A percentile compares a stretch with the other conserved stretches of the same genome.
Evolutionary conservation across 2,113 vertebrate species (phyloP).

Genomic region (Podarcis cretensis): DNA sequence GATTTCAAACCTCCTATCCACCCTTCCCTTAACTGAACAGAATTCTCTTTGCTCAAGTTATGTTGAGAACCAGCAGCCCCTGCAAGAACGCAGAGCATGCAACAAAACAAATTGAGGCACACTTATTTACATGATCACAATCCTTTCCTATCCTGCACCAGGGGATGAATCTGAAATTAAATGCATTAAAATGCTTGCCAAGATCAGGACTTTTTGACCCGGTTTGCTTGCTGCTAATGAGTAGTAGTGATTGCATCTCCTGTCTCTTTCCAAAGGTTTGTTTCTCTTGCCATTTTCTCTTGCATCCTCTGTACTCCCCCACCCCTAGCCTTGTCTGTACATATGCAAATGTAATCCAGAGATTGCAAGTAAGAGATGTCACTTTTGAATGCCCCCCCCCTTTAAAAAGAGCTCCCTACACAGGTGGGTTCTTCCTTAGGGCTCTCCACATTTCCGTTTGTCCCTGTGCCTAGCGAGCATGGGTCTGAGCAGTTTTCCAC

Average conservation of each 20-base stretch:
- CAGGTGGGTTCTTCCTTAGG: background rate
- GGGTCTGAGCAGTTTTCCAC: too few species aligned
- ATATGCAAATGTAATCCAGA: background rate
- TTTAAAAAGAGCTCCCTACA: background rate
- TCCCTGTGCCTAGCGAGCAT: too few species aligned
- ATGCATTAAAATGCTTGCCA: background rate
- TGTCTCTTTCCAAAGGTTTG: background rate
- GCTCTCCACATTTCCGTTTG: too few species aligned
- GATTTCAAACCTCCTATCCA: background rate
- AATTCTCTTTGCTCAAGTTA: background rate
- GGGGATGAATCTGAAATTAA: background rate
- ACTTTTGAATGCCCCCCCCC: background rate
- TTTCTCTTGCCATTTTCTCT: too few species aligned
- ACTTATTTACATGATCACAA: background rate
- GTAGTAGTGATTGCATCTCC: background rate
- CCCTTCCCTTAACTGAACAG: background rate
- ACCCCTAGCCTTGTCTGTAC: background rate
- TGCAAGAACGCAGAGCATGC: background rate
- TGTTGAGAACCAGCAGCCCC: background rate
- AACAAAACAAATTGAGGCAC: background rate
- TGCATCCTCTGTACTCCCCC: too few species aligned
- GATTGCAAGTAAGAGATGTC: background rate
- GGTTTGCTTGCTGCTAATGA: background rate
- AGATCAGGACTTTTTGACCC: background rate
- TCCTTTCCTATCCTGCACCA: too few species aligned